Conservation (phyloP, 1,140 invertebrate species). For the Dreissena rostriformis region DNA sequence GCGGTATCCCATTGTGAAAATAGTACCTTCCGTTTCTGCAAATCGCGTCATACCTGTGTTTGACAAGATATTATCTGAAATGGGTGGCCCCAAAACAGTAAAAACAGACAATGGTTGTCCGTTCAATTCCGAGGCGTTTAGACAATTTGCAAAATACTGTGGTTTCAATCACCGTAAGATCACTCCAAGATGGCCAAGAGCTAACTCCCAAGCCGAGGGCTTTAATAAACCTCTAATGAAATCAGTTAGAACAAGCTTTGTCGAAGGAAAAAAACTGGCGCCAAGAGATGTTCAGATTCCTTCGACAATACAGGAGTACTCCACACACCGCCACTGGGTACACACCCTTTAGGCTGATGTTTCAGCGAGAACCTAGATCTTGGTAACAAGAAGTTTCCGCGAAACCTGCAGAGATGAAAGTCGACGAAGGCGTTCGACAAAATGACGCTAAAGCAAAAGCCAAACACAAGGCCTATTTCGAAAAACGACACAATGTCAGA, state of each 20-base stretch:
- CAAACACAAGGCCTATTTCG: neutral
- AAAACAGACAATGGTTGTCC: constrained; percentile 62
- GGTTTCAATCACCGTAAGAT: constrained; percentile 50
- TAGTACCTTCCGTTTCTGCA: constrained; percentile 27
- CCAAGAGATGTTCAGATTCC: constrained; percentile 51
- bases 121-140: constrained; percentile 44
- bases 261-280: constrained; percentile 59
- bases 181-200: constrained; percentile 53
- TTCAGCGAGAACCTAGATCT: constrained; percentile 38
- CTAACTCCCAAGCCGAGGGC: constrained; percentile 55
- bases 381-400: constrained; percentile 13
- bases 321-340: constrained; percentile 48
- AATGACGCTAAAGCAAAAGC: neutral
- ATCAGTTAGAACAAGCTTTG: constrained; percentile 19
- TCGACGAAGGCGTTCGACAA: neutral
- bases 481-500: constrained; percentile 26
- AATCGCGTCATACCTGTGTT: constrained; percentile 20
- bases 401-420: neutral
- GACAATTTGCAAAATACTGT: constrained; percentile 23
- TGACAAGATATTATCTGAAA: constrained; percentile 2
- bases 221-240: constrained; percentile 64
- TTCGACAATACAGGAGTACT: constrained; percentile 51
- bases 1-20: constrained; percentile 31
- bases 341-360: constrained; percentile 45
- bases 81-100: constrained; percentile 37